Evolutionary conservation across 2,797 vertebrate species (phyloP).

Genomic region (Hypotaenidia philippensis): DNA sequence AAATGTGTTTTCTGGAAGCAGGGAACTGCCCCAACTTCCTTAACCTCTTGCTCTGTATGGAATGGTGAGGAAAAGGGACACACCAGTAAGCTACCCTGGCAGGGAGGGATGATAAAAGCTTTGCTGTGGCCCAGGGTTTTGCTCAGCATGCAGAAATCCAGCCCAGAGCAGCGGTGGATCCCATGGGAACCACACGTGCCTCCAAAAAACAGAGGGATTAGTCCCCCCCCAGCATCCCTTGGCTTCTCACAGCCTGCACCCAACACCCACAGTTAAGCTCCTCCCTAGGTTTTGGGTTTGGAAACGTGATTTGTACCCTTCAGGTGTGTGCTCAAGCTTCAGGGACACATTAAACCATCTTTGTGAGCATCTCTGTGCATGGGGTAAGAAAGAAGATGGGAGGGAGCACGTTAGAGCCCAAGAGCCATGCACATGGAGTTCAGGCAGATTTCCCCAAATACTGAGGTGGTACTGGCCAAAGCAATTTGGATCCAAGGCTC

Average conservation of each 20-base stretch:
- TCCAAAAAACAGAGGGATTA: not conserved
- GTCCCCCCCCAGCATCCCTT: not conserved
- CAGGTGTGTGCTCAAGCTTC: not conserved
- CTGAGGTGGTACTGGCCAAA: not conserved
- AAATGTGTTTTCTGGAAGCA: not conserved
- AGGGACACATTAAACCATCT: not conserved
- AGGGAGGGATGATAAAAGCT: not conserved
- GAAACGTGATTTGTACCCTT: not conserved
- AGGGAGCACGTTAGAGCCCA: not conserved
- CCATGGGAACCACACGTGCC: accelerated
- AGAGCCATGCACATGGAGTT: conserved; percentile 69
- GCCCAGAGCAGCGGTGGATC: accelerated
- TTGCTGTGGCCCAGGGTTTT: not conserved
- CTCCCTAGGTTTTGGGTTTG: not conserved
- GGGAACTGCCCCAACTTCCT: not conserved
- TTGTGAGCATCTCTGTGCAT: not conserved
- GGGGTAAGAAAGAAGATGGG: not conserved
- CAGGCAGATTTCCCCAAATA: not conserved
- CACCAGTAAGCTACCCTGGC: not conserved
- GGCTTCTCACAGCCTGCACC: not conserved
- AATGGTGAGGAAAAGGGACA: not conserved
- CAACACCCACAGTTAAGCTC: not conserved
- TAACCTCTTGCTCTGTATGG: not conserved
- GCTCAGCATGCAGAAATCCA: not conserved
- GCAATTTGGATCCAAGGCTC: not conserved